Evolutionary conservation across 2,113 vertebrate genomes (phyloP), one percentile per base, ranked within the genome.

Genomic region (Rhinogobius similis): DNA sequence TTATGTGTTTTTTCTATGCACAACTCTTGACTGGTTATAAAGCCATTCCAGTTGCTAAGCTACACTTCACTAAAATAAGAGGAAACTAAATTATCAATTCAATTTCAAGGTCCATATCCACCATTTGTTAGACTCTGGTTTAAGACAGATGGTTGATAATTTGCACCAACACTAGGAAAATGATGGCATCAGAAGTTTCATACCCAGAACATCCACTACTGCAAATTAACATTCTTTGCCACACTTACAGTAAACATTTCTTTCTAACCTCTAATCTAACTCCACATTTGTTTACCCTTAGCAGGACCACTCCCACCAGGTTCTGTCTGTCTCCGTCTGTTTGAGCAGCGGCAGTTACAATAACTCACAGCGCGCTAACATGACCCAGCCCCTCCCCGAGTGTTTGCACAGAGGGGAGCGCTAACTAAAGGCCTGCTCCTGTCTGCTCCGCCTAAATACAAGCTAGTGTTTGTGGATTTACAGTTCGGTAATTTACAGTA

Each of bases 401-500:
- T 61, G 58, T 61, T 61, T 61, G 29, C 58, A 36, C 58, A 61
- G 58, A 61, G 58, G 58, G 62, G 62, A 16, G 62, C 58, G 9
- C 20, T 63, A 43, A 63, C 21, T 63, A 41, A 63, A 63, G 62
- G 62, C 62, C 38, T 43, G 62, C 62, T 63, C 21, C 36, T 63
- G n/a, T 43, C 62, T 63, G n/a, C 38, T 24, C 21, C 21, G 2
- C 10, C 32, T 63, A 63, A 63, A 63, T 24, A 63, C n/a, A 63
- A 43, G 62, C n/a, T 24, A 43, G n/a, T 43, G 62, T 61, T 36
- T 61, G 58, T n/a, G 58, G 18, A 61, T 59, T 36, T 59, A 59
- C 56, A 59, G 27, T 59, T 29, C 27, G 9, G 74, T 71, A 82
- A 67, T 21, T 65, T 27, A 68, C 63, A 32, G 50, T 68, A 36